These are phyloP conservation scores for Nephotettix cincticeps DNA, from an alignment of 1,140 invertebrate species.

Conservation along the genomic window DNA sequence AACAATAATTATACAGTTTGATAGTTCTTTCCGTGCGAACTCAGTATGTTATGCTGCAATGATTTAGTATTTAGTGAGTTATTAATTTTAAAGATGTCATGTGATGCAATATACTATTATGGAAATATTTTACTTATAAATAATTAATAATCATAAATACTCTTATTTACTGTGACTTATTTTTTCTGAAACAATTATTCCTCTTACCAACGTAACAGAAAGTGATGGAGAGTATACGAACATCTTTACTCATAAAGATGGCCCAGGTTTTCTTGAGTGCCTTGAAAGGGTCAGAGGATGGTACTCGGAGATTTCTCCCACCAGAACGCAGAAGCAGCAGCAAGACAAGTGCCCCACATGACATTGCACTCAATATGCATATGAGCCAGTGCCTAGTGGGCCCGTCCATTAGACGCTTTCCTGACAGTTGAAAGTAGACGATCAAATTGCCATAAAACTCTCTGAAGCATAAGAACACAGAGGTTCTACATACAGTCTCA, in stretches of 20 bases:
- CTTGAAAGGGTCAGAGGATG: not conserved
- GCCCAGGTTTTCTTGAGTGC: constrained; percentile 19
- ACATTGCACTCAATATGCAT: not conserved
- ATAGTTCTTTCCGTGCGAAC: too few relatives aligned
- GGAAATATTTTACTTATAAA: too few relatives aligned
- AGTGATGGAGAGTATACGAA: not conserved
- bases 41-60: too few relatives aligned
- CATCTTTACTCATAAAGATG: not conserved
- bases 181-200: too few relatives aligned
- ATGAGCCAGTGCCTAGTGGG: not conserved
- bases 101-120: too few relatives aligned
- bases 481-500: too few relatives aligned
- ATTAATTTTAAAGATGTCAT: too few relatives aligned
- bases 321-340: not conserved
- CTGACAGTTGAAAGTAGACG: constrained; percentile 16
- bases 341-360: not conserved
- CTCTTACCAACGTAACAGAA: constrained; percentile 13
- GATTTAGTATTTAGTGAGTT: too few relatives aligned
- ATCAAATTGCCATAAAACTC: constrained; percentile 20
- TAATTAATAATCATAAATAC: too few relatives aligned
- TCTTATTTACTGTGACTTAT: too few relatives aligned
- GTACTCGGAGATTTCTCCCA: not conserved
- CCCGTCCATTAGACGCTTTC: constrained; percentile 3
- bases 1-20: too few relatives aligned
- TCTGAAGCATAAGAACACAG: constrained; percentile 9